Base-by-base conservation (phyloP, 1,140 invertebrate genomes). In the Pissodes strobi region DNA sequence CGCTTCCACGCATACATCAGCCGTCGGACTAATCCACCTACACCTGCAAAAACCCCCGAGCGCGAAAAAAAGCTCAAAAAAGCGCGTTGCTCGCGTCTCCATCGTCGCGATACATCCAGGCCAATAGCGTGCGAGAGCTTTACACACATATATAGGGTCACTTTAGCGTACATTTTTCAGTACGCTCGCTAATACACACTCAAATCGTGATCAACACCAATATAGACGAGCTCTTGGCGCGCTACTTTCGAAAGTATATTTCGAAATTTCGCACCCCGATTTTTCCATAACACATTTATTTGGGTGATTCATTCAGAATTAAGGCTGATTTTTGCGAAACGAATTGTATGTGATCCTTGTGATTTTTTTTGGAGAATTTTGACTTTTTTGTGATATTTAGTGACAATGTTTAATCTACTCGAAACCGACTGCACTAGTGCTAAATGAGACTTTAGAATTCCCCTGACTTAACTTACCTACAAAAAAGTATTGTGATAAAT, bases 91-190 rank as follows among this genome's bases (percentile, higher is more conserved):
- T 21, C 22, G 61, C 61, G 51, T 43, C 61, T 64, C 18, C 15
- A 43, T 64, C 61, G 51, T 19, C 51, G 61, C 61, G 61, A 56
- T 64, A 64, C 38, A 23, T 15, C 61, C 22, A 37, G 15, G 25
- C 51, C 61, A 55, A 64, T 62, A n/a, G 59, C 48, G 51, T 55
- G 51, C 51, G 41, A 60, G 61, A 22, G 25, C 49, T 58, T 58
- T 65, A 65, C 63, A 64, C 63, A 65, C 63, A 65, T 65, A 65
- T 65, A 65, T 65, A 65, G 63, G 55, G 63, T 51, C 63, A 65
- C 63, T 65, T 64, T 59, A 58, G 39, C 63, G 39, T 53, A 49
- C 37, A 65, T 65, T 65, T 65, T 65, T 65, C 63, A 65, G 63
- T 65, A 59, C 43, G 63, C 53, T 65, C 37, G 63, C 46, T 59